A percentile compares a stretch with the other conserved stretches of the same genome.
Evolutionary conservation across 2,113 vertebrate genomes (phyloP).

Genomic region (Heterotis niloticus): DNA sequence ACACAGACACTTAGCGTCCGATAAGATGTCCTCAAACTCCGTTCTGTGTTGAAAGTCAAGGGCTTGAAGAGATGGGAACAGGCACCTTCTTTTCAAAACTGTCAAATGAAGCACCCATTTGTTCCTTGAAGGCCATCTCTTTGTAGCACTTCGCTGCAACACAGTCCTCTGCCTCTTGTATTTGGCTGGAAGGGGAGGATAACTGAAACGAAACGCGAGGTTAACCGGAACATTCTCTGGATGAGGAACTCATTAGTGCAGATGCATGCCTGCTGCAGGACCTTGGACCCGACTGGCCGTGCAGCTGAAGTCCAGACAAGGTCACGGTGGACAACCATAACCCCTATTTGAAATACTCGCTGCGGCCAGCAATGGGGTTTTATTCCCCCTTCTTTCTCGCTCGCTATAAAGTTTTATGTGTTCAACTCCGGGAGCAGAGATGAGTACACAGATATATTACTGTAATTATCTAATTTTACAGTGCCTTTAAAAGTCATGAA

Average conservation of each 20-base stretch:
- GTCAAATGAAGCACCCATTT: not conserved
- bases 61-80: not conserved
- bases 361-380: not conserved
- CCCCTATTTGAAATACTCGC: constrained; percentile 28
- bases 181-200: not conserved
- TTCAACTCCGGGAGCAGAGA: constrained; percentile 59
- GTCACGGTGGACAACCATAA: constrained; percentile 37
- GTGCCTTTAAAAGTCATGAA: constrained; percentile 67
- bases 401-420: constrained; percentile 70
- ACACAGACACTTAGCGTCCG: too few relatives aligned
- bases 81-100: not conserved
- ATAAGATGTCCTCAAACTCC: too few relatives aligned
- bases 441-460: constrained; percentile 74
- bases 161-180: not conserved
- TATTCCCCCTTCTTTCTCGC: constrained; percentile 42
- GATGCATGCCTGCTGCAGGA: not conserved
- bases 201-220: not conserved
- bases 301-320: constrained; percentile 33
- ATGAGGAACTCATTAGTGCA: constrained; percentile 23
- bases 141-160: not conserved
- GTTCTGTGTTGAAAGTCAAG: not conserved
- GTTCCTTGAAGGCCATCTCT: not conserved
- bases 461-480: constrained; percentile 74
- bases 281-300: not conserved
- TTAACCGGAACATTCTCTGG: not conserved